phyloP scores from a whole-genome alignment of 2,797 vertebrate genomes.

The Sebastes hubbsi region DNA sequence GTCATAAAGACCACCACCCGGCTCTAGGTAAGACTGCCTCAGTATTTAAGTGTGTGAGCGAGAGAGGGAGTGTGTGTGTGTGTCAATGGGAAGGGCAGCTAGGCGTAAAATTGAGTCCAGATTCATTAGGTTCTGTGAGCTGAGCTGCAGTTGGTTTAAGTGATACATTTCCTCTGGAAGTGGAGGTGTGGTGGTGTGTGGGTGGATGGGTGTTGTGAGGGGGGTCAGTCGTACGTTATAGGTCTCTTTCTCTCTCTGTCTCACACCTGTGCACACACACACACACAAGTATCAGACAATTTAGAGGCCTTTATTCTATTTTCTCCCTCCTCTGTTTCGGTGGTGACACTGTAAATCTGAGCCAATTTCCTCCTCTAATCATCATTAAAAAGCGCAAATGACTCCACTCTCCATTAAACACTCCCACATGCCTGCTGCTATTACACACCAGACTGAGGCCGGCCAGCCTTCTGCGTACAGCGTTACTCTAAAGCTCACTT shows the following conservation, averaged over 20 bases:
- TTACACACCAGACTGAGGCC: slow-evolving; percentile 47
- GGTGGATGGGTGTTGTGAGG: slow-evolving; percentile 50
- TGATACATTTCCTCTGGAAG: slow-evolving; percentile 99
- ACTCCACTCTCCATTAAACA: slow-evolving; percentile 92
- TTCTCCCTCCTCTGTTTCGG: slow-evolving; percentile 82
- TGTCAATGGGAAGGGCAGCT: slow-evolving; percentile 87
- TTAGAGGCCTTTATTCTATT: slow-evolving; percentile 85
- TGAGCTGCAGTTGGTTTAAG: slow-evolving; percentile 96
- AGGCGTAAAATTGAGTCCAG: slow-evolving; percentile 98
- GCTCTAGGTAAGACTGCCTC: slow-evolving; percentile 59
- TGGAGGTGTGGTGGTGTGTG: slow-evolving; percentile 89
- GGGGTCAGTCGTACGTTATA: slow-evolving; percentile 53
- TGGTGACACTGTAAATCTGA: slow-evolving; percentile 95
- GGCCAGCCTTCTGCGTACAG: slow-evolving; percentile 7
- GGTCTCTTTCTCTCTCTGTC: slow-evolving; percentile 58
- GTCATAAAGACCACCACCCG: slow-evolving; percentile 49
- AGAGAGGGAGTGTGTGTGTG: slow-evolving; percentile 1
- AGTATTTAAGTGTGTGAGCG: slow-evolving; percentile 47
- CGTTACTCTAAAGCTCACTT: slow-evolving; percentile 34
- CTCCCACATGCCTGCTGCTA: slow-evolving; percentile 77
- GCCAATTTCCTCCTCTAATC: slow-evolving; percentile 97
- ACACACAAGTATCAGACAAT: slow-evolving; percentile 87
- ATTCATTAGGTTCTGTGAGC: slow-evolving; percentile 92
- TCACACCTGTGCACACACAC: slow-evolving; percentile 58
- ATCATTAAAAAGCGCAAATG: slow-evolving; percentile 93